A percentile compares a stretch with the other conserved stretches of the same genome.
Evolutionary conservation across 2,113 vertebrate genomes (phyloP).

Genomic region (Conger conger): DNA sequence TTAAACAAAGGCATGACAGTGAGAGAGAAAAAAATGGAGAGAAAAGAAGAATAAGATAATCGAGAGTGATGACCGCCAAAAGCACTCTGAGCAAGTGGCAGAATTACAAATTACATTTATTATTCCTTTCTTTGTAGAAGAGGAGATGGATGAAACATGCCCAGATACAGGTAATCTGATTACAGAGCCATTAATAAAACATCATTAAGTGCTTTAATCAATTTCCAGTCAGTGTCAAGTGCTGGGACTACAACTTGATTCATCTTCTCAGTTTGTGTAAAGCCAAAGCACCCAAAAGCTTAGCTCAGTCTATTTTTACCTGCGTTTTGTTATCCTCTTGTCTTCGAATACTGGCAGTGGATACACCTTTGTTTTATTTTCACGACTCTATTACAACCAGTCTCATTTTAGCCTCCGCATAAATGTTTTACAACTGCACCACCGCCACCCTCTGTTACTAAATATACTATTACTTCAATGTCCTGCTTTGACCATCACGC

Average conservation of each 20-base stretch:
- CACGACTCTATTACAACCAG: neutral
- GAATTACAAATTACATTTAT: conserved; percentile 47
- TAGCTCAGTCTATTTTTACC: neutral
- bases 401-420: neutral
- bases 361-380: neutral
- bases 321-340: neutral
- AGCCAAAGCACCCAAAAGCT: neutral
- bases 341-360: neutral
- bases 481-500: neutral
- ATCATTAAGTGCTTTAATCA: conserved; percentile 63
- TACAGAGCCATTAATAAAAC: conserved; percentile 68
- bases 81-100: conserved; percentile 27
- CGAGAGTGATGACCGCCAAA: conserved; percentile 22
- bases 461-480: neutral
- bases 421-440: neutral
- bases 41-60: neutral
- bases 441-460: neutral
- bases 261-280: conserved; percentile 34
- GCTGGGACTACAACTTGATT: conserved; percentile 35
- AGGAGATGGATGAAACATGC: conserved; percentile 59
- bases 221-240: conserved; percentile 57
- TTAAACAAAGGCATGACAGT: conserved; percentile 13
- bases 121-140: conserved; percentile 46
- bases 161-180: conserved; percentile 68
- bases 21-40: neutral